A percentile compares a stretch with the other conserved stretches of the same genome.
Conservation (phyloP, 2,888 invertebrate species). For the Minunthozetes semirufus region DNA sequence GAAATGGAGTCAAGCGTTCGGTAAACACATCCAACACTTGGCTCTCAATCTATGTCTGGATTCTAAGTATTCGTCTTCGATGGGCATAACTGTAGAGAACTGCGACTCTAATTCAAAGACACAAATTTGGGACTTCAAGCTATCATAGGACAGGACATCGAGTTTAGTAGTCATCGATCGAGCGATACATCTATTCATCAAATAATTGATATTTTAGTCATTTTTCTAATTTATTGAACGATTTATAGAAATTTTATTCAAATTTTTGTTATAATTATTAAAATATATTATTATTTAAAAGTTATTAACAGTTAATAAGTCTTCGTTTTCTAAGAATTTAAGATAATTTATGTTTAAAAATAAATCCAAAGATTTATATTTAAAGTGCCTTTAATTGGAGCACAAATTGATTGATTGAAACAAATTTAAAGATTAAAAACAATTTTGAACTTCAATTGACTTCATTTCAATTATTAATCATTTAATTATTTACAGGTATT, state of each 20-base stretch:
- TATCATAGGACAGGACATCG: neutral
- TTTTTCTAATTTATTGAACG: neutral
- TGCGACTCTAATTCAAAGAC: slow-evolving; percentile 38
- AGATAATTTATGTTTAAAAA: neutral
- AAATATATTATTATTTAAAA: neutral
- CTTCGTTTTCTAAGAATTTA: too few species aligned
- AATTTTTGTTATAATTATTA: neutral
- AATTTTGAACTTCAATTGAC: too few species aligned
- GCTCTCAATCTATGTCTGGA: slow-evolving; percentile 41
- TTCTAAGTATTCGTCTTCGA: slow-evolving; percentile 35
- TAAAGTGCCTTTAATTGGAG: neutral
- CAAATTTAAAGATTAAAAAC: too few species aligned
- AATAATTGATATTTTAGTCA: neutral
- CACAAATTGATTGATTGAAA: neutral
- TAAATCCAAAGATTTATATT: neutral
- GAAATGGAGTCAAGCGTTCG: slow-evolving; percentile 40
- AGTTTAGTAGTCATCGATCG: neutral
- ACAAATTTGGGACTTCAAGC: slow-evolving; percentile 39
- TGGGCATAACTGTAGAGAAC: slow-evolving; percentile 37
- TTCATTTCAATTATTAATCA: too few species aligned
- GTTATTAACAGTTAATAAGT: neutral
- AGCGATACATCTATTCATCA: neutral
- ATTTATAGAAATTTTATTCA: neutral
- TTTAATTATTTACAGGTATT: too few species aligned
- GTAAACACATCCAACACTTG: slow-evolving; percentile 37